These are phyloP conservation scores for Mamestra brassicae DNA, from an alignment of 2,888 invertebrate species.

Conservation along the genomic window DNA sequence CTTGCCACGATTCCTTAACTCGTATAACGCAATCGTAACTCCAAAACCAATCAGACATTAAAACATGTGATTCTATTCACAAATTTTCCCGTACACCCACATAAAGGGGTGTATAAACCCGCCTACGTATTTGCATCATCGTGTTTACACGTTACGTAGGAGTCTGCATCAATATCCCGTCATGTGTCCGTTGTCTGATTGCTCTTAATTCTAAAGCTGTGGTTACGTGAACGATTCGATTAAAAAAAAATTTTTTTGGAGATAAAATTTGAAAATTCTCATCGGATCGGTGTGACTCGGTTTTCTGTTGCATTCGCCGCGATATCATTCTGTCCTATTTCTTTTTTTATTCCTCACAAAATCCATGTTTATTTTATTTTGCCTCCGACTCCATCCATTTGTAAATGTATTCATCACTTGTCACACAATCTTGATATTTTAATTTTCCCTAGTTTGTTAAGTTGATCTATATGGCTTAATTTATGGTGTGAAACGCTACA, in stretches of 20 bases:
- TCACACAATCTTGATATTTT: too few relatives aligned
- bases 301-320: neutral
- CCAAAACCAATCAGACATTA: conserved; percentile 32
- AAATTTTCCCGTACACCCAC: conserved; percentile 38
- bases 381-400: too few relatives aligned
- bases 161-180: conserved; percentile 57
- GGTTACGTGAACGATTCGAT: neutral
- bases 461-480: too few relatives aligned
- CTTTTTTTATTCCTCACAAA: neutral
- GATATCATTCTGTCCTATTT: neutral
- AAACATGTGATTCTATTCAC: conserved; percentile 41
- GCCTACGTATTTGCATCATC: conserved; percentile 30
- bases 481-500: too few relatives aligned
- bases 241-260: neutral
- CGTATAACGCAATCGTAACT: conserved; percentile 13
- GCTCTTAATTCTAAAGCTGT: conserved; percentile 44
- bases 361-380: neutral
- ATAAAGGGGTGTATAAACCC: conserved; percentile 19
- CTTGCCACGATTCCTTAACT: too few relatives aligned
- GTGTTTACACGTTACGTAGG: conserved; percentile 44
- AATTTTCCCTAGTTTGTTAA: too few relatives aligned
- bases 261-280: too few relatives aligned
- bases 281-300: neutral
- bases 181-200: conserved; percentile 55
- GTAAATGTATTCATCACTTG: too few relatives aligned